Evolutionary conservation across 2,113 vertebrate genomes (phyloP).

Genomic region (Podarcis raffonei): DNA sequence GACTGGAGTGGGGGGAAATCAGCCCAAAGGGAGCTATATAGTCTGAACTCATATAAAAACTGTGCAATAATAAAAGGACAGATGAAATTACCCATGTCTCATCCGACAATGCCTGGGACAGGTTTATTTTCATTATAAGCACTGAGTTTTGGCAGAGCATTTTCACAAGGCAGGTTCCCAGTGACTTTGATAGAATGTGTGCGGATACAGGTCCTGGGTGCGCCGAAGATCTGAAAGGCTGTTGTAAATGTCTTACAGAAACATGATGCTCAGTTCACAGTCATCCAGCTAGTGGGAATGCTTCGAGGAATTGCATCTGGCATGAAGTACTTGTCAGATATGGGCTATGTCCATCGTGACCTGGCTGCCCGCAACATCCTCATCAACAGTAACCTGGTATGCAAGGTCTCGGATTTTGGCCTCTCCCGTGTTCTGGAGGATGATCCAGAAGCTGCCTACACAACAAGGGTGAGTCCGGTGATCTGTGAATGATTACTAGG

Average conservation of each 20-base stretch:
- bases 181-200: conserved; percentile 20
- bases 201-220: background rate
- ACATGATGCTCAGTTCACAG: conserved; percentile 96
- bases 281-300: conserved; percentile 92
- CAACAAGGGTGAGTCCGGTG: conserved; percentile 78
- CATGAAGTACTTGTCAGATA: conserved; percentile 91
- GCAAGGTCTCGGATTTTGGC: conserved; percentile 97
- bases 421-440: conserved; percentile 94
- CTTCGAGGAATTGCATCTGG: conserved; percentile 89
- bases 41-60: background rate
- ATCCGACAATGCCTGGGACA: background rate
- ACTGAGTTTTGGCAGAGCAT: background rate
- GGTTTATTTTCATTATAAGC: background rate
- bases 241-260: conserved; percentile 81
- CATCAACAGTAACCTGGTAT: conserved; percentile 93
- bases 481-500: background rate
- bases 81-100: background rate
- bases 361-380: conserved; percentile 90
- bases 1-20: background rate
- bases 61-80: background rate
- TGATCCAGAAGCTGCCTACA: conserved; percentile 85
- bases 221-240: conserved; percentile 31
- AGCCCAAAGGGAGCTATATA: background rate
- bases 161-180: background rate
- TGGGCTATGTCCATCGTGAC: conserved; percentile 90